Conservation (phyloP, 2,797 vertebrate genomes). For the Melanogrammus aeglefinus region DNA sequence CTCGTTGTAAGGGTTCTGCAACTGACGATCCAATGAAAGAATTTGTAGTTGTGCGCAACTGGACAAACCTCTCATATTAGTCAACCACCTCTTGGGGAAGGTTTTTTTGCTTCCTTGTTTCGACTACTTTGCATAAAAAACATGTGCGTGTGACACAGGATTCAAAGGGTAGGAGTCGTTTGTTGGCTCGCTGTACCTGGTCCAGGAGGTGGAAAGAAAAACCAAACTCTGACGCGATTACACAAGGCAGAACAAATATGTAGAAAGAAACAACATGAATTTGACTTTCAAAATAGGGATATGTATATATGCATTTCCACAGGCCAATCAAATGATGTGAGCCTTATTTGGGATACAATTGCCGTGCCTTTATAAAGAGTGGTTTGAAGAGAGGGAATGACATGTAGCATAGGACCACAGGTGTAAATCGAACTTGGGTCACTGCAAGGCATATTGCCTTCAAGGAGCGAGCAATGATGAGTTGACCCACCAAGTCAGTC, state of each 20-base stretch:
- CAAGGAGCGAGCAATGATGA: too few relatives aligned
- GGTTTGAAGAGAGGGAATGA: too few relatives aligned
- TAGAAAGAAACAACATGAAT: neutral
- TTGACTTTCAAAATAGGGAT: neutral
- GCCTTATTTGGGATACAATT: too few relatives aligned
- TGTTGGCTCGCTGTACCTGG: neutral
- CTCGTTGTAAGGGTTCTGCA: neutral
- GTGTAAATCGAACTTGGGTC: too few relatives aligned
- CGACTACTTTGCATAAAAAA: slow-evolving; percentile 16
- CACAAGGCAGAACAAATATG: neutral
- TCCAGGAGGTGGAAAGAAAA: neutral
- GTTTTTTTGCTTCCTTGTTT: slow-evolving; percentile 37
- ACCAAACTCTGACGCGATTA: neutral
- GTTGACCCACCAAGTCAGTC: too few relatives aligned
- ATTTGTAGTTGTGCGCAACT: neutral
- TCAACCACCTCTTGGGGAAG: slow-evolving; percentile 25
- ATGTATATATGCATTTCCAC: neutral
- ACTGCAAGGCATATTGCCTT: too few relatives aligned
- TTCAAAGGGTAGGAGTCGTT: slow-evolving; percentile 16
- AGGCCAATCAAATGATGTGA: slow-evolving; percentile 13
- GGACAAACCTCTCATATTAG: slow-evolving; percentile 19
- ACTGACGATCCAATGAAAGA: neutral
- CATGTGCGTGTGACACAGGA: slow-evolving; percentile 19
- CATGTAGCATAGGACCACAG: too few relatives aligned
- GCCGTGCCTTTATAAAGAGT: too few relatives aligned